A percentile compares a stretch with the other conserved stretches of the same genome.
These are phyloP conservation scores for Montipora capricornis DNA, from an alignment of 64 coral and sea anemone species.

Conservation along the genomic window DNA sequence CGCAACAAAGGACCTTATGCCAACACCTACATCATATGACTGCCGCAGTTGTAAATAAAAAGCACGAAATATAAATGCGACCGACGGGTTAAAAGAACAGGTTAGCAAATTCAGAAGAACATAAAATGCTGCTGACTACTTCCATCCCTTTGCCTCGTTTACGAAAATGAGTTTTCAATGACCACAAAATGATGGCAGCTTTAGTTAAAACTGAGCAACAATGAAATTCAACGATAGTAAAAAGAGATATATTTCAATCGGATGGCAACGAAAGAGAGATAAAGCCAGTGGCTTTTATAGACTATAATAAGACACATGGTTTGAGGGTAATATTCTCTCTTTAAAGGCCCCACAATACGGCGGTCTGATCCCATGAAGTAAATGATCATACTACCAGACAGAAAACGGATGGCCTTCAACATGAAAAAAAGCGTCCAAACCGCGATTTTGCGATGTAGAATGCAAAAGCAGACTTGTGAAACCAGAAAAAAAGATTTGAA, in stretches of 20 bases:
- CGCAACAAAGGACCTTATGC: conserved; percentile 17
- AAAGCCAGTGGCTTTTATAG: no score
- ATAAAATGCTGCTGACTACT: background rate
- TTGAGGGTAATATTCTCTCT: no score
- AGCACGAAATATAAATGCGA: background rate
- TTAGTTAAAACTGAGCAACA: background rate
- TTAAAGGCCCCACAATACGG: no score
- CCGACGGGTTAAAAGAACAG: background rate
- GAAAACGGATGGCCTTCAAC: no score
- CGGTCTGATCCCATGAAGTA: no score
- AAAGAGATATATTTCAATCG: background rate
- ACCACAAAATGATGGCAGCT: background rate
- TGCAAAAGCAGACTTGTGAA: no score
- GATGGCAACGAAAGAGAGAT: background rate
- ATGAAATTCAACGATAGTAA: background rate
- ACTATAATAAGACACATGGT: no score
- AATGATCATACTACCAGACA: no score
- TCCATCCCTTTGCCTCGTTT: background rate
- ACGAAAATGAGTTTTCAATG: background rate
- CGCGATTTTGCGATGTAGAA: no score
- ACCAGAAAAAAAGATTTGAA: no score
- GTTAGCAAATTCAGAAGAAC: background rate
- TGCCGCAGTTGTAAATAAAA: conserved; percentile 25
- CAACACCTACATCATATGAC: background rate
- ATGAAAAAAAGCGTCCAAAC: no score